These are phyloP conservation scores for Habroteleia sp. DNA, from an alignment of 2,888 invertebrate genomes.

Conservation along the genomic window DNA sequence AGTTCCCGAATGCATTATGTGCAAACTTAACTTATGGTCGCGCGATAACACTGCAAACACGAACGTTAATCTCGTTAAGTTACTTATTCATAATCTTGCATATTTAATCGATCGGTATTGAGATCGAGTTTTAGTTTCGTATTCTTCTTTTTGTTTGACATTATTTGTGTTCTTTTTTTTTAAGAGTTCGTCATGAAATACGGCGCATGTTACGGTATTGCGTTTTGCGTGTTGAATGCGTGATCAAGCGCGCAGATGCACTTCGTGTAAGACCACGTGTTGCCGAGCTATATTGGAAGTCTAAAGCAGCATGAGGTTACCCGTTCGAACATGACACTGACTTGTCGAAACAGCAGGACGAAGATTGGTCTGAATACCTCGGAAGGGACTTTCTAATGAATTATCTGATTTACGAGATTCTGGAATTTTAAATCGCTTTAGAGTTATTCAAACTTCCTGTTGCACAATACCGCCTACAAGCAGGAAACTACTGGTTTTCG, in stretches of 20 bases:
- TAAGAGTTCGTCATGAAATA: conserved; percentile 38
- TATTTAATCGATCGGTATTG: conserved; percentile 42
- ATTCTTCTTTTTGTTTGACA: conserved; percentile 2
- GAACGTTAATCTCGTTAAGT: conserved; percentile 36
- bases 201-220: conserved; percentile 63
- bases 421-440: conserved; percentile 30
- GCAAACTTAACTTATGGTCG: conserved; percentile 27
- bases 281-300: conserved; percentile 63
- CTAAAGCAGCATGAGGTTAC: conserved; percentile 69
- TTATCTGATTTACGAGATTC: conserved; percentile 72
- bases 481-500: conserved; percentile 31
- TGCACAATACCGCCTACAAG: conserved; percentile 9
- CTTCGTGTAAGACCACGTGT: conserved; percentile 66
- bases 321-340: conserved; percentile 72
- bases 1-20: conserved; percentile 23
- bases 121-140: conserved; percentile 15
- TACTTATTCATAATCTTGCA: conserved; percentile 35
- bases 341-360: conserved; percentile 73
- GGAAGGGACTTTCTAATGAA: conserved; percentile 72
- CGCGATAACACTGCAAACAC: conserved; percentile 17
- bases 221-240: conserved; percentile 72
- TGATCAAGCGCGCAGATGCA: conserved; percentile 73
- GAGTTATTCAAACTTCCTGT: conserved; percentile 44
- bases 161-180: conserved; percentile 13
- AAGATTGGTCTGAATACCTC: conserved; percentile 66